These are phyloP conservation scores for Pegea sp. DNA, from an alignment of 23 tunicate species.

Conservation along the genomic window DNA sequence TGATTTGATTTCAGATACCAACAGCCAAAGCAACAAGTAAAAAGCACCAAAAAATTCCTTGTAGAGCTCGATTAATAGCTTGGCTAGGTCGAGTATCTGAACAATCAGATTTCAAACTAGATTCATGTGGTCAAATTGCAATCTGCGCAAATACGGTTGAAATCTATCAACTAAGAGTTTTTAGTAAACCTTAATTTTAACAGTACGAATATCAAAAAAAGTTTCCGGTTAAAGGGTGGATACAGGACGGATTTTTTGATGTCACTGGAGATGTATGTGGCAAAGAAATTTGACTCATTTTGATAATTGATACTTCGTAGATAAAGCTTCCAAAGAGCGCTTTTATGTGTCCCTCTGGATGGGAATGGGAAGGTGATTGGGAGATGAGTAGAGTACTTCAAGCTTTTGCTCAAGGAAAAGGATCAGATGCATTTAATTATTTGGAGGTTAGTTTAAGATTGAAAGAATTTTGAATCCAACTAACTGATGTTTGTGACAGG, in stretches of 20 bases:
- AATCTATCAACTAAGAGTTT: background rate
- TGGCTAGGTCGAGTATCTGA: conserved; percentile 78
- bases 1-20: conserved; percentile 25
- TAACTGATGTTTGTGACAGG: background rate
- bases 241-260: conserved; percentile 57
- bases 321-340: conserved; percentile 51
- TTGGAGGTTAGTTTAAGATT: conserved; percentile 8
- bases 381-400: conserved; percentile 27
- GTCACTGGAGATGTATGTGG: conserved; percentile 52
- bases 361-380: conserved; percentile 96
- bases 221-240: conserved; percentile 49
- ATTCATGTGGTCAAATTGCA: conserved; percentile 52
- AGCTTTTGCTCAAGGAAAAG: conserved; percentile 11
- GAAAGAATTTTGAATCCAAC: background rate
- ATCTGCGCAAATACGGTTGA: conserved; percentile 73
- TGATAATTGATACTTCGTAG: conserved; percentile 10
- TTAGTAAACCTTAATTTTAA: conserved; percentile 1
- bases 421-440: background rate
- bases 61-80: conserved; percentile 44
- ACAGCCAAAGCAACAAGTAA: conserved; percentile 61
- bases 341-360: conserved; percentile 71
- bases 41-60: conserved; percentile 60
- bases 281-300: background rate
- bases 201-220: conserved; percentile 71
- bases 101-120: conserved; percentile 52